phyloP scores from a whole-genome alignment of 2,113 vertebrate genomes.

The Phalacrocorax brasilianus region DNA sequence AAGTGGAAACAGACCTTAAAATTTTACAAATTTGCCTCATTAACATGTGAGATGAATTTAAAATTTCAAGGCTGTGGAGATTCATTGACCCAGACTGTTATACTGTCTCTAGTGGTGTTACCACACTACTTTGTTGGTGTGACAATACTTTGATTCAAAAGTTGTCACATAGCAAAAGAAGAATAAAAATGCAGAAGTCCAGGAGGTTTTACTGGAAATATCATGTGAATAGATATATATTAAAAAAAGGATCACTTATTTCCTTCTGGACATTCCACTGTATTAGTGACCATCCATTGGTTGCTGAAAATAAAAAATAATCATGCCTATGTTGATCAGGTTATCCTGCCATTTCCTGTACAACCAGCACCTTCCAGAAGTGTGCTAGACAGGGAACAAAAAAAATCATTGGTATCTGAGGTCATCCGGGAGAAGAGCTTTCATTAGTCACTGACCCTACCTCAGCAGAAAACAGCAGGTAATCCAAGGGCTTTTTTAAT shows the following conservation, averaged over 20 bases:
- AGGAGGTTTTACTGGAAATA: not conserved
- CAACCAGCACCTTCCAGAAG: not conserved
- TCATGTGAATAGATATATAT: rapidly evolving
- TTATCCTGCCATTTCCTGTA: not conserved
- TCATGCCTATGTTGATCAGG: not conserved
- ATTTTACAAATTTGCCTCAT: not conserved
- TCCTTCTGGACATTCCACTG: not conserved
- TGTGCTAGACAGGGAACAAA: rapidly evolving
- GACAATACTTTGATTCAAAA: not conserved
- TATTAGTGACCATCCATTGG: not conserved
- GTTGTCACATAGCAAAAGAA: not conserved
- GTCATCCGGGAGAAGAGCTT: not conserved
- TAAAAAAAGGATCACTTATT: not conserved
- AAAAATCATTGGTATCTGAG: not conserved
- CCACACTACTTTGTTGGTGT: not conserved
- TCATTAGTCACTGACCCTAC: not conserved
- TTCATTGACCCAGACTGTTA: not conserved
- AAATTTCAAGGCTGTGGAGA: not conserved
- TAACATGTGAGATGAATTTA: not conserved
- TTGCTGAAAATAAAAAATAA: not conserved
- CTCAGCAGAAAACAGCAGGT: not conserved
- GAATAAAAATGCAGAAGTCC: not conserved
- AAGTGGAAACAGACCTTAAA: not conserved
- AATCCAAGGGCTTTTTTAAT: not conserved
- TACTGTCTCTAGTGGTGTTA: not conserved